These are phyloP conservation scores for Trichoplax adhaerens DNA, from an alignment of 37 sponge, comb jelly and placozoan species.

Conservation along the genomic window DNA sequence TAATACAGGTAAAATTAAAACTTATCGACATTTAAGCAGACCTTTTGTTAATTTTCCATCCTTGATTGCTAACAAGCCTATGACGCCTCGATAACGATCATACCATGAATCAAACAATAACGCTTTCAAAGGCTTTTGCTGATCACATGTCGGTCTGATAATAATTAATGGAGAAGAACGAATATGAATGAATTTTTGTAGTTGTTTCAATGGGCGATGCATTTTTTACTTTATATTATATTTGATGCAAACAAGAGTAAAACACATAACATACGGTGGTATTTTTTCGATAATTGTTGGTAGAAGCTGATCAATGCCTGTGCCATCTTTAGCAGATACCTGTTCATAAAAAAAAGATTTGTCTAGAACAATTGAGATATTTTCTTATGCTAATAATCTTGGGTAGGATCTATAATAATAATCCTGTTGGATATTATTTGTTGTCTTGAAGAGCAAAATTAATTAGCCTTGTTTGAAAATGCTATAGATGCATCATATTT, in stretches of 20 bases:
- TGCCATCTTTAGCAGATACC: conserved; percentile 75
- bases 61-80: conserved; percentile 54
- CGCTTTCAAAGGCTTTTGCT: conserved; percentile 19
- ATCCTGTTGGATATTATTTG: too few species aligned
- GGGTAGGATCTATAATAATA: too few species aligned
- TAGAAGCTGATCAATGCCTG: conserved; percentile 37
- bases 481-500: too few species aligned
- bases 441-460: too few species aligned
- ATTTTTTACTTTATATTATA: background rate
- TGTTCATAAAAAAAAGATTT: too few species aligned
- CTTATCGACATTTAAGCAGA: background rate
- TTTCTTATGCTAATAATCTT: too few species aligned
- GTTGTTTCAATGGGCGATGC: too few species aligned
- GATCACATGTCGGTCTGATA: conserved; percentile 11
- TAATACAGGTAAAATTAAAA: background rate
- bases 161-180: conserved; percentile 1
- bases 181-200: background rate
- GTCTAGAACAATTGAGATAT: too few species aligned
- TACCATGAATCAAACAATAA: conserved; percentile 83
- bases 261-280: conserved; percentile 30
- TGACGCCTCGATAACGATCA: conserved; percentile 60
- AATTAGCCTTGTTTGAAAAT: too few species aligned
- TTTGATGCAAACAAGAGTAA: background rate
- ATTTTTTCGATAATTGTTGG: conserved; percentile 35
- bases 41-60: conserved; percentile 47